Base-by-base conservation (phyloP, 2,113 vertebrate species). In the Macaca nemestrina region DNA sequence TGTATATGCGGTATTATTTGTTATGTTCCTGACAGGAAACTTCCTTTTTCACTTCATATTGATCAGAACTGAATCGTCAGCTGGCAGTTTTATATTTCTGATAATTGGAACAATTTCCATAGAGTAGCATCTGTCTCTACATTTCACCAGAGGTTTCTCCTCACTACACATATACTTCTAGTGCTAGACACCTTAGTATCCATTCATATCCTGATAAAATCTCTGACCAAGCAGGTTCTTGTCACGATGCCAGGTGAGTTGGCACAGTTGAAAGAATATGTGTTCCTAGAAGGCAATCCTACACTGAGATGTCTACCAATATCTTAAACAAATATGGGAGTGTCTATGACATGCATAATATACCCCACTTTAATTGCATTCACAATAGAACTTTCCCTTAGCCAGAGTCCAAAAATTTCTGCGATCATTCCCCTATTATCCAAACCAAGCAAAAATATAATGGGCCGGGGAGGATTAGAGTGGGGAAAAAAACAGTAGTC, bases 31-130 rank as follows among this genome's bases (percentile, higher is more conserved):
- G 35, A 70, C 30, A 67, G 7, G n/a, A 88, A 50, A 83, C 32
- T 94, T 94, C 72, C 88, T 67, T 32, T 68, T 85, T 86, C 38
- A 22, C 32, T 79, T 93, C 48, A 25, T n/a, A 94, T 40, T 68
- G 75, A 50, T 79, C 45, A 92, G 25, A 94, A 94, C 55, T 10
- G 14, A 86, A 45, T 72, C n/a, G 4, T 52, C 48, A 17, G 35
- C 43, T 80, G 57, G 35, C 18, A 70, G 81, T 22, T 68, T 68
- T 45, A 20, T 16, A 38, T 93, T 70, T 61, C 52, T 79, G 68
- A n/a, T 93, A 27, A 76, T 3, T 78, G 45, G 38, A 68, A 93
- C 59, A 68, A 76, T 88, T 88, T 59, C 72, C 32, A 55, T 5
- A 48, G 25, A 57, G 20, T 64, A 48, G 16, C 40, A 80, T 35